Conservation (phyloP, 2,888 invertebrate species). For the Xylophagus ater region DNA sequence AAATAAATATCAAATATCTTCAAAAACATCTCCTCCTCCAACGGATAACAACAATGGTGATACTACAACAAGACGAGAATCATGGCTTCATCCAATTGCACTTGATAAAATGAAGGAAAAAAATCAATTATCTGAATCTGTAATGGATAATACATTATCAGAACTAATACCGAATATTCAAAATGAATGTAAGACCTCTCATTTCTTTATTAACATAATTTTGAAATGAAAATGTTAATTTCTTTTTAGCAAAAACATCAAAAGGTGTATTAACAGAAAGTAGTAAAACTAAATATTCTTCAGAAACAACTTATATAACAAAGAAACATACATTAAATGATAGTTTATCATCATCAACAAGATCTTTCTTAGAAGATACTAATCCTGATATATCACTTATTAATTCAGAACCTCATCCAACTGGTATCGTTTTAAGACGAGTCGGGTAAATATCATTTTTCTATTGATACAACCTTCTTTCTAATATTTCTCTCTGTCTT, state of each 20-base stretch:
- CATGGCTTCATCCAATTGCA: conserved; percentile 36
- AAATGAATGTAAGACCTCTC: conserved; percentile 24
- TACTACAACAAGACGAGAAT: conserved; percentile 24
- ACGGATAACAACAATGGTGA: not conserved
- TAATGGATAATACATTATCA: conserved; percentile 30
- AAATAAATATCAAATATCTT: too few species aligned
- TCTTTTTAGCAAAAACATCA: too few species aligned
- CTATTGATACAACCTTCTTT: too few species aligned
- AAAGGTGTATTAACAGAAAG: too few species aligned
- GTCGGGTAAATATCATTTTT: conserved; percentile 42
- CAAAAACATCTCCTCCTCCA: not conserved
- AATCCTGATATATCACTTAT: conserved; percentile 18
- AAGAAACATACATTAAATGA: conserved; percentile 26
- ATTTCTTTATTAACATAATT: not conserved
- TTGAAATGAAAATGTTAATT: too few species aligned
- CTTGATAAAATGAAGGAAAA: conserved; percentile 25
- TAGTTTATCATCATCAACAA: conserved; percentile 23
- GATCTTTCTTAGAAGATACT: conserved; percentile 25
- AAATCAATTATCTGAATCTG: conserved; percentile 16
- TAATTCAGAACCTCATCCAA: conserved; percentile 47
- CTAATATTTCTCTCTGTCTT: too few species aligned
- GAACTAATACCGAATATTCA: conserved; percentile 35
- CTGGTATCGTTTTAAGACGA: conserved; percentile 65
- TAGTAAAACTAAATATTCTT: conserved; percentile 1
- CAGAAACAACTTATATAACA: not conserved